Conservation (phyloP, 1,140 invertebrate genomes). For the Brachystomella parvula region DNA sequence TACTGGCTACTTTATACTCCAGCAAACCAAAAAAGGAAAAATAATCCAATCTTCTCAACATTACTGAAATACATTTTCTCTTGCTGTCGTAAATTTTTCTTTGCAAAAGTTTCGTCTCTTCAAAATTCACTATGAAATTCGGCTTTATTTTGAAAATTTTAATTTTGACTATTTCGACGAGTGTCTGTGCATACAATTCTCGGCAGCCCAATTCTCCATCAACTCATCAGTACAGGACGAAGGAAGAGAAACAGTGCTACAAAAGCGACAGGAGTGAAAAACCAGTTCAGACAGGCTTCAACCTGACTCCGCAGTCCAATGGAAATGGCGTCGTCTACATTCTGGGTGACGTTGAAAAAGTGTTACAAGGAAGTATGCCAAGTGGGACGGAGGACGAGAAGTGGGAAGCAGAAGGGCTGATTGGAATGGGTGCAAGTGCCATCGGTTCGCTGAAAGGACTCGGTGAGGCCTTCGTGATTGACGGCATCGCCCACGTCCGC, state of each 20-base stretch:
- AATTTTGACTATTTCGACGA: no score
- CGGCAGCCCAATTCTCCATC: no score
- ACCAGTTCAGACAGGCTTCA: not conserved
- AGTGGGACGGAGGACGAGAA: not conserved
- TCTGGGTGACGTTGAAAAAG: slow-evolving; percentile 15
- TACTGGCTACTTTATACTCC: no score
- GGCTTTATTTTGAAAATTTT: not conserved
- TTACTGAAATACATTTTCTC: no score
- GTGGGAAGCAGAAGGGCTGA: not conserved
- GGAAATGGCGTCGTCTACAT: not conserved
- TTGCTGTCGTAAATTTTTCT: no score
- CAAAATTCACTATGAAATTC: no score
- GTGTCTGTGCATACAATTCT: no score
- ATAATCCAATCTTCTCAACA: no score
- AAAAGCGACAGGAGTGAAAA: not conserved
- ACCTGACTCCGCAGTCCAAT: not conserved
- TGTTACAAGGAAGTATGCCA: slow-evolving; percentile 5
- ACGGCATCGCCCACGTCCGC: slow-evolving; percentile 6
- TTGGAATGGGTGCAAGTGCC: slow-evolving; percentile 17
- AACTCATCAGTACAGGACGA: no score
- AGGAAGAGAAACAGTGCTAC: no score
- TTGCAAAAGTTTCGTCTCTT: no score
- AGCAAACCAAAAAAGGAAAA: no score
- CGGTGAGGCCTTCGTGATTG: slow-evolving; percentile 7
- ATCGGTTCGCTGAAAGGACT: slow-evolving; percentile 1